phyloP scores from a whole-genome alignment of 2,888 invertebrate genomes.

The Notocelia uddmanniana region DNA sequence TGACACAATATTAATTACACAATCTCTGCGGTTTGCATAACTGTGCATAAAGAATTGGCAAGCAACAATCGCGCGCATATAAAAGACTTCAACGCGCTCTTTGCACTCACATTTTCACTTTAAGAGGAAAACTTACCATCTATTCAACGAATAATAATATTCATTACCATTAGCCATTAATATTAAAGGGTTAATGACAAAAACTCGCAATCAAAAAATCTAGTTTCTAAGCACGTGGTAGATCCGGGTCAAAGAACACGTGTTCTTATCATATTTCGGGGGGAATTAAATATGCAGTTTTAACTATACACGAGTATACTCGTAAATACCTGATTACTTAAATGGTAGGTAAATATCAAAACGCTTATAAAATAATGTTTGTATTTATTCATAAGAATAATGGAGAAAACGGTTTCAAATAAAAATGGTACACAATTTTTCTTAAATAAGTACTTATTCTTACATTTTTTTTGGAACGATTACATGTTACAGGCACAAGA shows the following conservation, averaged over 20 bases:
- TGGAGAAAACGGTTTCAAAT: neutral
- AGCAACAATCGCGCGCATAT: constrained; percentile 48
- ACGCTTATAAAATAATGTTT: no score
- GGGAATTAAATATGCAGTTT: constrained; percentile 52
- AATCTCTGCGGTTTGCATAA: constrained; percentile 16
- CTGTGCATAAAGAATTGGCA: neutral
- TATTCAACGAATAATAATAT: constrained; percentile 25
- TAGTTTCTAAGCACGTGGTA: constrained; percentile 60
- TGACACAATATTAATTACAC: constrained; percentile 1
- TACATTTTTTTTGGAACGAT: no score
- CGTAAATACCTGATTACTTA: no score
- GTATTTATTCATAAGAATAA: neutral
- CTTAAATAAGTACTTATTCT: no score
- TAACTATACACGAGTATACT: constrained; percentile 10
- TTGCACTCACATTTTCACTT: constrained; percentile 29
- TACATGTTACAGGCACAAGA: constrained; percentile 13
- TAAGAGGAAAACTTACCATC: constrained; percentile 38
- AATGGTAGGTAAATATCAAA: neutral
- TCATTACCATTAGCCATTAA: constrained; percentile 41
- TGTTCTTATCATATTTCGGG: constrained; percentile 62
- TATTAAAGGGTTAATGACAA: constrained; percentile 50
- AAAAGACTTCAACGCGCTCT: constrained; percentile 79
- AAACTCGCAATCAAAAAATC: constrained; percentile 46
- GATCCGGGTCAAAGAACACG: constrained; percentile 79
- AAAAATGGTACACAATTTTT: no score